Evolutionary conservation across 92 coral and sea anemone species (phyloP).

Genomic region (Parazoanthus darwini): DNA sequence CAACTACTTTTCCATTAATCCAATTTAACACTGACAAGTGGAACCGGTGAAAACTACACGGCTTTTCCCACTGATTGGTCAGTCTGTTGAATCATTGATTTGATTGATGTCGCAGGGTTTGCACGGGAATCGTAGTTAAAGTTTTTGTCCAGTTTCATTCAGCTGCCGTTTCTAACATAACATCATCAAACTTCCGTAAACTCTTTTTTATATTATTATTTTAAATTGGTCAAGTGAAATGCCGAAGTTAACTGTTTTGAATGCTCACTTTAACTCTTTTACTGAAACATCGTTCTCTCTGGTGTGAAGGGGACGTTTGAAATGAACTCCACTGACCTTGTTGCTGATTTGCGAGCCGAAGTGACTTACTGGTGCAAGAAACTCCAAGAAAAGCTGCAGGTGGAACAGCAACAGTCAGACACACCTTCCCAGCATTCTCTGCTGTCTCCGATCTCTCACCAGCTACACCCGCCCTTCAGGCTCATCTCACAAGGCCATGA

Average conservation of each 20-base stretch:
- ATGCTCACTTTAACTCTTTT: neutral
- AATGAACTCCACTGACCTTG: slow-evolving; percentile 96
- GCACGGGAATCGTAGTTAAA: no score
- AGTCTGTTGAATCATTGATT: no score
- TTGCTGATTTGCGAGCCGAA: slow-evolving; percentile 95
- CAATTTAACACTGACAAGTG: no score
- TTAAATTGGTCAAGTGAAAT: neutral
- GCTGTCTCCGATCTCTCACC: slow-evolving; percentile 85
- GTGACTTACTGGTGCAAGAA: slow-evolving; percentile 98
- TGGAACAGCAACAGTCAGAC: slow-evolving; percentile 62
- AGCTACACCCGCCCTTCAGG: slow-evolving; percentile 93
- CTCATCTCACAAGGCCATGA: slow-evolving; percentile 98
- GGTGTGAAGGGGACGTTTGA: slow-evolving; percentile 86
- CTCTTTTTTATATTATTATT: no score
- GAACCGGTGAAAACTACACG: no score
- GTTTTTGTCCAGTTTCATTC: no score
- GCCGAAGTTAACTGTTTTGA: neutral
- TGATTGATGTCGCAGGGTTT: no score
- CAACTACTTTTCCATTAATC: no score
- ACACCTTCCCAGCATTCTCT: slow-evolving; percentile 73
- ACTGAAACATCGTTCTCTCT: neutral
- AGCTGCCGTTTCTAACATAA: neutral
- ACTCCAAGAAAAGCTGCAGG: slow-evolving; percentile 78
- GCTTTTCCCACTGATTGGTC: no score
- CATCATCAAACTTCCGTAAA: neutral